phyloP scores from a whole-genome alignment of 1,140 invertebrate species.

The Trichogramma pretiosum region DNA sequence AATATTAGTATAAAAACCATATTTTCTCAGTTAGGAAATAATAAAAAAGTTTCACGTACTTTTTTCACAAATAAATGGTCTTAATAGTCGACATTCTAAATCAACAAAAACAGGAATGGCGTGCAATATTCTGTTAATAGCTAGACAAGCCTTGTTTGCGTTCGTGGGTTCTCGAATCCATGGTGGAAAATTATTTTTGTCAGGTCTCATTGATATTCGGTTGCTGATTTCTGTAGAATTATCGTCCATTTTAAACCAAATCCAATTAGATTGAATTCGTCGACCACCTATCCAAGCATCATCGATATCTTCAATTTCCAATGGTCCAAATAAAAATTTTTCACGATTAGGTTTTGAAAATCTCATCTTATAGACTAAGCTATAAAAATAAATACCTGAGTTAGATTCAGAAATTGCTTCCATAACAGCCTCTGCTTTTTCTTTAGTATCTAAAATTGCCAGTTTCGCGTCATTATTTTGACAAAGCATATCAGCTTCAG shows the following conservation, averaged over 20 bases:
- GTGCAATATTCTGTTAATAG: conserved; percentile 21
- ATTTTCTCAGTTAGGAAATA: too few relatives aligned
- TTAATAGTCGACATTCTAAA: conserved; percentile 24
- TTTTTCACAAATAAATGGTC: conserved; percentile 28
- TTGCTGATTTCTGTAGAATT: too few relatives aligned
- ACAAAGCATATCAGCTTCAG: conserved; percentile 25
- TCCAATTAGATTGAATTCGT: conserved; percentile 22
- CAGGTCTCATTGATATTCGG: conserved; percentile 18
- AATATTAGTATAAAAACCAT: too few relatives aligned
- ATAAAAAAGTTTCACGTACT: too few relatives aligned
- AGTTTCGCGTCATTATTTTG: conserved; percentile 21
- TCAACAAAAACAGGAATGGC: conserved; percentile 26
- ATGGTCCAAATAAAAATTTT: too few relatives aligned
- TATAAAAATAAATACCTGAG: conserved; percentile 22
- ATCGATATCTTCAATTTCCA: neutral
- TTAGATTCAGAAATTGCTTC: conserved; percentile 24
- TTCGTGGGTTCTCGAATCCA: conserved; percentile 23
- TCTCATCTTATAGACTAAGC: too few relatives aligned
- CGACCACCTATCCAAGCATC: conserved; percentile 26
- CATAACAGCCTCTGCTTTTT: conserved; percentile 21
- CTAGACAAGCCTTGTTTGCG: conserved; percentile 27
- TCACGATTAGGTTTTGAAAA: too few relatives aligned
- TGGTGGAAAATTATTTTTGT: conserved; percentile 25
- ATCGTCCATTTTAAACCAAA: conserved; percentile 22
- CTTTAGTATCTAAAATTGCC: conserved; percentile 22